Evolutionary conservation across 2,797 vertebrate genomes (phyloP).

Genomic region (Fratercula arctica): DNA sequence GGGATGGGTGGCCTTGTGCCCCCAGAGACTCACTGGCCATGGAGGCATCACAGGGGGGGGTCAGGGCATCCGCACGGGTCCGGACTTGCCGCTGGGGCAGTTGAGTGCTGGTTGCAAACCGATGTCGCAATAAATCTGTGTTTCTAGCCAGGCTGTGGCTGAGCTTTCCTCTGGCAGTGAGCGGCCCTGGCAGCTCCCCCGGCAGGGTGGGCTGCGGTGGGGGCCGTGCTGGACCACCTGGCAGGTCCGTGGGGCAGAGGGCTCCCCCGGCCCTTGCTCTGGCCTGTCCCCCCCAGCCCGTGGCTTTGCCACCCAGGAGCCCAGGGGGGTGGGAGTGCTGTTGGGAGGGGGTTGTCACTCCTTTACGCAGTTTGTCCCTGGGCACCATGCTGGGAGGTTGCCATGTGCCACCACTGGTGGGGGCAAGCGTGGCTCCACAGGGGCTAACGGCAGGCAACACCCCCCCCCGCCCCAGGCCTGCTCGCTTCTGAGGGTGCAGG

Average conservation of each 20-base stretch:
- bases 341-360: background rate
- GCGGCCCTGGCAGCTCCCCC: background rate
- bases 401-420: fast-evolving
- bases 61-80: background rate
- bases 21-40: fast-evolving
- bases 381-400: background rate
- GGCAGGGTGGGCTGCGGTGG: background rate
- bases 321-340: background rate
- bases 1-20: background rate
- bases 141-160: conserved; percentile 4
- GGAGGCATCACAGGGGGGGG: background rate
- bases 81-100: background rate
- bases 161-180: background rate
- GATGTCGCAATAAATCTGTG: conserved; percentile 38
- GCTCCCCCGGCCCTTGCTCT: background rate
- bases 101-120: background rate
- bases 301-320: background rate
- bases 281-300: too few species aligned
- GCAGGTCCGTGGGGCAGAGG: background rate
- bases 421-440: background rate
- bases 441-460: background rate
- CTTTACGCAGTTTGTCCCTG: background rate
- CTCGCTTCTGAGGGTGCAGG: background rate
- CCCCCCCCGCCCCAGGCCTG: background rate
- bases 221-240: fast-evolving